These are phyloP conservation scores for Leptopilina syphax DNA, from an alignment of 2,888 invertebrate genomes.

Conservation along the genomic window DNA sequence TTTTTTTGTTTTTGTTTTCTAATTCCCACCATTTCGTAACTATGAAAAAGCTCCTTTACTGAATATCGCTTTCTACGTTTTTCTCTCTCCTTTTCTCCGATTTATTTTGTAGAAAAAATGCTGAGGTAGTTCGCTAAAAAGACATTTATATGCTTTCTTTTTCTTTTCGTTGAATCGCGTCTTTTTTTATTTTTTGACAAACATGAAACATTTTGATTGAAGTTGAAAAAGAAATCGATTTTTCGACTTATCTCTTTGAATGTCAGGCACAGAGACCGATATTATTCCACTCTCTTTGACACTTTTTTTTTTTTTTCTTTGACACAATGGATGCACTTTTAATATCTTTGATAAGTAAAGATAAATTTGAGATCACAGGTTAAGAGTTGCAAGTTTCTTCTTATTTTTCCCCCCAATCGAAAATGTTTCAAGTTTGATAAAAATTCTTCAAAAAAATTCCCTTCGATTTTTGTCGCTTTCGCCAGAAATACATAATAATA, in stretches of 20 bases:
- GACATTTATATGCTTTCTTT: conserved; percentile 15
- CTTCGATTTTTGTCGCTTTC: conserved; percentile 6
- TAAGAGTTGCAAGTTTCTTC: conserved; percentile 22
- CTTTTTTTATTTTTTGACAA: neutral
- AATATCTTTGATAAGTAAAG: conserved; percentile 52
- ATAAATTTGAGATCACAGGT: conserved; percentile 61
- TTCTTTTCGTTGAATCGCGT: conserved; percentile 31
- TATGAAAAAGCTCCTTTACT: conserved; percentile 5
- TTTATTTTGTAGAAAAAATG: conserved; percentile 23
- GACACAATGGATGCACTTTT: conserved; percentile 44
- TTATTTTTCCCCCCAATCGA: conserved; percentile 3
- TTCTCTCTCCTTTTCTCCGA: conserved; percentile 39
- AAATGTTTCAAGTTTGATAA: neutral
- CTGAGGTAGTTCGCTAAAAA: conserved; percentile 37
- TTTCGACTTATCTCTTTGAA: neutral
- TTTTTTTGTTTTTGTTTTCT: neutral
- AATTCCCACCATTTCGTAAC: neutral
- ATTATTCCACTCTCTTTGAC: neutral
- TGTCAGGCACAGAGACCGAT: conserved; percentile 54
- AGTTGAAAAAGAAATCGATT: neutral
- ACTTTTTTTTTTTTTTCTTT: neutral
- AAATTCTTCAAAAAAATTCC: conserved; percentile 1
- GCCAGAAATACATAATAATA: neutral
- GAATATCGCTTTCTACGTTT: conserved; percentile 37
- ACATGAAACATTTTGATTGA: neutral